Evolutionary conservation across 2,888 invertebrate genomes (phyloP), one percentile per base, ranked within the genome.

Genomic region (Agonopterix alstromeriana): DNA sequence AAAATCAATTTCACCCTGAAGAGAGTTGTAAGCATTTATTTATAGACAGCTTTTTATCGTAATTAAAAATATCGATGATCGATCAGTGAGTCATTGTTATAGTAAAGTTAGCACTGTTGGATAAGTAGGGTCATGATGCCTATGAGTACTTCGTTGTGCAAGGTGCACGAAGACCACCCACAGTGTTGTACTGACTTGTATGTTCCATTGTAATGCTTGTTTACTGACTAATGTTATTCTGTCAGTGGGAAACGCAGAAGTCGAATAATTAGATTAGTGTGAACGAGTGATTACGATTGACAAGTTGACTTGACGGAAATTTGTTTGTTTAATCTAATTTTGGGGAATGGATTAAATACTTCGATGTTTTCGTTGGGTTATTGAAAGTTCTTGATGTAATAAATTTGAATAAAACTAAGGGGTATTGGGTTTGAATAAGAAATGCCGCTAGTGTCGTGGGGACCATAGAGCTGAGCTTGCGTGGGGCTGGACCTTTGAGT

Each of bases 261-360:
- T 63, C 64, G 53, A 69, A 65, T 72, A 73, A 74, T 75, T 70
- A 65, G 67, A 75, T 78, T 77, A 74, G 64, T 70, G 67, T 67
- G 75, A 72, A 71, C 69, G 70, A 75, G 58, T 72, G 77, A 74
- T 70, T 72, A 65, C 65, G 65, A 71, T 72, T 72, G 70, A 68
- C 70, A 65, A 66, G 67, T 63, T 63, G 63, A 65, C 65, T 41
- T 10, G 44, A 43, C 12, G 40, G 41, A 46, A 27, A 27, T 46
- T 3, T 9, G 1, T 1, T 9, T 14, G 2, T 10, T 10, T 10
- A n/a, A 36, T 9, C 9, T 36, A 38, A 1, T 38, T 38, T 38
- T 9, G 38, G 38, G 5, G 10, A 38, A 1, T 38, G 38, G 38
- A 38, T 38, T 38, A n/a, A 38, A 38, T 27, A 27, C 5, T 27